A percentile compares a stretch with the other conserved stretches of the same genome.
Conservation (phyloP, 2,888 invertebrate genomes). For the Periphyllus acericola region DNA sequence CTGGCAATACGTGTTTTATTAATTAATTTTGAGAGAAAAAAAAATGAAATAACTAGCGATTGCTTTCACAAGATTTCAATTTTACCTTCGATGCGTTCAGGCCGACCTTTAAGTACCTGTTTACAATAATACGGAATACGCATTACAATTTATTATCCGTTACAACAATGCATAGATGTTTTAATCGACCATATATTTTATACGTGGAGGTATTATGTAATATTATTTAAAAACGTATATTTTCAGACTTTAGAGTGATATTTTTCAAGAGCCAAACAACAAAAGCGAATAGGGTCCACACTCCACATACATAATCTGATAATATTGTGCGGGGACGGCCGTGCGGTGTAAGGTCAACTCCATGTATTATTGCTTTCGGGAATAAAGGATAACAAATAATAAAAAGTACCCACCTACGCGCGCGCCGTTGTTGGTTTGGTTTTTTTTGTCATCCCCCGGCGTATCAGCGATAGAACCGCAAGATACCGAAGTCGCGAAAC, state of each 20-base stretch:
- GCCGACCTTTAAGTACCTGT: no score
- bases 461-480: not conserved
- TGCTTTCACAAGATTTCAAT: no score
- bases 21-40: no score
- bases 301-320: conserved; percentile 12
- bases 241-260: conserved; percentile 12
- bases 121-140: no score
- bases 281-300: not conserved
- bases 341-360: not conserved
- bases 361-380: conserved; percentile 26
- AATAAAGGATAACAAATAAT: conserved; percentile 40
- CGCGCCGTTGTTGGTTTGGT: not conserved
- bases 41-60: no score
- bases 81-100: no score
- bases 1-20: no score
- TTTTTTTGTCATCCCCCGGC: not conserved
- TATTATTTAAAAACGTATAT: not conserved
- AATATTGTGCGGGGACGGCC: not conserved
- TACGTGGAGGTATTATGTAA: not conserved
- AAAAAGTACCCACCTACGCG: conserved; percentile 32
- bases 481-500: not conserved
- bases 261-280: not conserved
- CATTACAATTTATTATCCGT: no score
- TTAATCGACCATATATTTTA: no score
- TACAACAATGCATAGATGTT: no score